Base-by-base conservation (phyloP, 2,888 invertebrate species). In the Steromphala cineraria region DNA sequence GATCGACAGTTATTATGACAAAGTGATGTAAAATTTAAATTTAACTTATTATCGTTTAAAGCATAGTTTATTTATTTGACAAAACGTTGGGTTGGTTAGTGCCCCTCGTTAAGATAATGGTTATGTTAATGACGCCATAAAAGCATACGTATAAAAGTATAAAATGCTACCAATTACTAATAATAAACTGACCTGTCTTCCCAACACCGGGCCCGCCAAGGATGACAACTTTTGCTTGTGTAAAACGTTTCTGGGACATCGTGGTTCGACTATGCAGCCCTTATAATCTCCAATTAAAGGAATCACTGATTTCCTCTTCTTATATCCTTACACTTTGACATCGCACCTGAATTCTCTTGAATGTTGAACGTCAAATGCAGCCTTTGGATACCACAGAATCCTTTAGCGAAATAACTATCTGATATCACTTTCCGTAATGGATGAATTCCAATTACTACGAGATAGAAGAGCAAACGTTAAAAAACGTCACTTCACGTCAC, bases 161-260 rank as follows among this genome's bases (percentile, higher is more conserved):
- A 2, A 36, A 36, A 7, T 36, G 36, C 7, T 36, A 36, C 46
- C 13, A 8, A 15, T 28, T 5, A 62, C 15, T 62, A 24, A 24
- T 24, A 3, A 56, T 0, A 28, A 24, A 85, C 90, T 94, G 95
- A 98, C 98, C 98, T 94, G 97, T 98, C 95, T 98, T 98, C 84
- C 98, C 98, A 86, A 98, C 98, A 85, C 96, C 96, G 19, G 97
- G 96, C 81, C 97, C 97, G 80, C 98, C 98, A 87, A 98, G 95
- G 88, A 98, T 97, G 62, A 97, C 97, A 89, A 98, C 96, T 95
- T 98, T 98, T 87, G 98, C 96, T 94, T 98, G 97, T 83, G 96
- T 96, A 85, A 97, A 95, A 88, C 85, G 82, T 74, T 84, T 84
- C 81, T 87, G 87, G 7, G 88, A 87, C 87, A 87, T 87, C 21